Evolutionary conservation across 2,888 invertebrate species (phyloP).

Genomic region (Scelioninae gen. 1): DNA sequence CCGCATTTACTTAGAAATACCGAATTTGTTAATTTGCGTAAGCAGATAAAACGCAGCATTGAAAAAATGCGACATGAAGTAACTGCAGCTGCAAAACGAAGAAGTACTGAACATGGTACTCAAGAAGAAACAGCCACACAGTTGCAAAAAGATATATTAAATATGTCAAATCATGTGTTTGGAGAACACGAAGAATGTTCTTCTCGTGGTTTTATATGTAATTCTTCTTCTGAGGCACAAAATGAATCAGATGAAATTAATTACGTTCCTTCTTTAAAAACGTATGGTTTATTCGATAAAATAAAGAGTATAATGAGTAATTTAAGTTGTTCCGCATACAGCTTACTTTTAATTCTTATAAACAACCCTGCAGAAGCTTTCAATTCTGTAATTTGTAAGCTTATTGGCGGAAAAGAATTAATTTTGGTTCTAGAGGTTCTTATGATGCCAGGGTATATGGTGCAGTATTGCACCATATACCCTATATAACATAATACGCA

Average conservation of each 20-base stretch:
- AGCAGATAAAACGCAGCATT: neutral
- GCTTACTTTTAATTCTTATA: conserved; percentile 20
- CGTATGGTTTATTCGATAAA: conserved; percentile 46
- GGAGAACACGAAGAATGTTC: conserved; percentile 66
- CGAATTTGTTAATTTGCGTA: neutral
- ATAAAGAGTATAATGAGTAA: neutral
- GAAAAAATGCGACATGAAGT: neutral
- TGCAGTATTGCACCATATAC: no score
- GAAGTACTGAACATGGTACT: neutral
- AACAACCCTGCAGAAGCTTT: conserved; percentile 48
- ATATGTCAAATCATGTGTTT: conserved; percentile 63
- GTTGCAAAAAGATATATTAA: conserved; percentile 65
- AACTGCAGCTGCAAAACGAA: neutral
- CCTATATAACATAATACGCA: no score
- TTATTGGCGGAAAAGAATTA: conserved; percentile 40
- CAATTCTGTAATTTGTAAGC: conserved; percentile 43
- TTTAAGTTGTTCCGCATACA: neutral
- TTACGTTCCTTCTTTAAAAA: conserved; percentile 35
- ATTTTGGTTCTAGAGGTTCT: conserved; percentile 12
- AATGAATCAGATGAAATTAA: conserved; percentile 22
- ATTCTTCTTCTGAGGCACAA: neutral
- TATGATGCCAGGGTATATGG: neutral
- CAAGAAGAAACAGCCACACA: conserved; percentile 2
- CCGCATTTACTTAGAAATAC: neutral
- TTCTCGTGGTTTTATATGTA: neutral